Evolutionary conservation across 1,140 invertebrate species (phyloP).

Genomic region (Melanaphis sacchari): DNA sequence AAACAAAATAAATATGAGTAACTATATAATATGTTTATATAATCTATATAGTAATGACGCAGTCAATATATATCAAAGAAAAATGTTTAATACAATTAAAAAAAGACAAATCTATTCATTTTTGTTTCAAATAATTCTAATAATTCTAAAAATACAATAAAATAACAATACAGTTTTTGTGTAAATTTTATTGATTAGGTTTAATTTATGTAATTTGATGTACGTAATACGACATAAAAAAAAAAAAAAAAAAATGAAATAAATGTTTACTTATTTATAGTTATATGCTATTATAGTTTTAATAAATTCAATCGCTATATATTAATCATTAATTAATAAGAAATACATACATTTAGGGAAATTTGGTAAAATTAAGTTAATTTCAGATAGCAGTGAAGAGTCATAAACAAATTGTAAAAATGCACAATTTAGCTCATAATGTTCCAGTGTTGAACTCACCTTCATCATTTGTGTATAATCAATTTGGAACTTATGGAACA

Average conservation of each 20-base stretch:
- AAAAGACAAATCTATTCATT: not conserved
- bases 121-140: not conserved
- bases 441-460: conserved; percentile 9
- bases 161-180: not conserved
- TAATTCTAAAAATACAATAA: not conserved
- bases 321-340: not conserved
- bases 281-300: not conserved
- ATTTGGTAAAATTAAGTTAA: not conserved
- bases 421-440: conserved; percentile 45
- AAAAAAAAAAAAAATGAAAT: not conserved
- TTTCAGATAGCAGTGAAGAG: not conserved
- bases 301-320: not conserved
- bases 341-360: not conserved
- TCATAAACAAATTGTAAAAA: not conserved
- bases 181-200: not conserved
- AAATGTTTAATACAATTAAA: not conserved
- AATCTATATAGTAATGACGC: not conserved
- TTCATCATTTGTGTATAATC: conserved; percentile 36
- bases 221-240: not conserved
- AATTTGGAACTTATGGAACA: conserved; percentile 24
- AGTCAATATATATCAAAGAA: not conserved
- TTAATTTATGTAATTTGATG: not conserved
- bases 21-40: not conserved
- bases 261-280: not conserved
- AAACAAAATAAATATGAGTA: not conserved